Base-by-base conservation (phyloP, 1,140 invertebrate genomes). In the Cecropterus lyciades region DNA sequence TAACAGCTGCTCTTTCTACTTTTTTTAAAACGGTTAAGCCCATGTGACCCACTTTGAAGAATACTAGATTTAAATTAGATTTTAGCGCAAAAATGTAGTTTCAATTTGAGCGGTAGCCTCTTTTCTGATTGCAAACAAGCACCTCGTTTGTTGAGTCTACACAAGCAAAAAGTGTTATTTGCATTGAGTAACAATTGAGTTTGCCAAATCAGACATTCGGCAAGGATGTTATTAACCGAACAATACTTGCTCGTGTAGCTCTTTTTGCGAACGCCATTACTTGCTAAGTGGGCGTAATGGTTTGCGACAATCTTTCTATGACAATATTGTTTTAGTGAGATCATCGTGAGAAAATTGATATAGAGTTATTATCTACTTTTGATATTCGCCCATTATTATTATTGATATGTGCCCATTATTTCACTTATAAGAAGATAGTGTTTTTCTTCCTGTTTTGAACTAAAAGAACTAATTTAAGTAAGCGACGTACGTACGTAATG, bases 31-130 rank as follows among this genome's bases (percentile, higher is more conserved):
- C 57, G 14, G 14, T 15, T 51, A 40, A 40, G 46, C 45, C 30
- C 14, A 62, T 62, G 57, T 51, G 30, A 62, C 46, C 46, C 13
- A 62, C 57, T 62, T 62, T 40, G 16, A 1, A 48, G 3, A 51
- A 60, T 30, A 48, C 45, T 6, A 48, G 14, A 10, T 60, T 48
- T 51, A 51, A 62, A 40, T 51, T 62, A 40, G 59, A 51, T 46
- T 48, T 48, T 48, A 37, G 43, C 15, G 43, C 27, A 37, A 42
- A 62, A 15, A 20, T 24, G 40, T 60, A 15, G 52, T 17, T 10
- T 55, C 33, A 53, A 53, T 37, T 14, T 37, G 9, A 11, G 8
- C 9, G 51, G 27, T 53, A 6, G 52, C 7, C 15, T 42, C 40
- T 42, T 42, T 48, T 16, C 24, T 33, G 55, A 30, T 11, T 10